A percentile compares a stretch with the other conserved stretches of the same genome.
phyloP scores from a whole-genome alignment of 2,797 vertebrate genomes.

The Coccyzus lansbergi region DNA sequence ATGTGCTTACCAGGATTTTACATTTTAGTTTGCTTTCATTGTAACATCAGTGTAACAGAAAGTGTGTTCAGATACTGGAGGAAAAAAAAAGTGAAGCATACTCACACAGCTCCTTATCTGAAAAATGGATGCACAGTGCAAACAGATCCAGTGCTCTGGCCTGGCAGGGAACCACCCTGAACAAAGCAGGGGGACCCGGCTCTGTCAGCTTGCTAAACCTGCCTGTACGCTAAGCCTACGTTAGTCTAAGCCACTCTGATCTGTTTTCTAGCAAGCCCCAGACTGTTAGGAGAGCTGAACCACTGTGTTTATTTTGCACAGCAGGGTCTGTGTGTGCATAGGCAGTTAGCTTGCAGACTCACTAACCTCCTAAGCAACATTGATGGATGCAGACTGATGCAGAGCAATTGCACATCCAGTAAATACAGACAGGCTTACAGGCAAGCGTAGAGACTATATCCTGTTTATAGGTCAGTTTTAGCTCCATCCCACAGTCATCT shows the following conservation, averaged over 20 bases:
- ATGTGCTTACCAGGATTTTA: not conserved
- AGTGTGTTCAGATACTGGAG: not conserved
- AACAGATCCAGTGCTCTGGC: not conserved
- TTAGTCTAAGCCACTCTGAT: not conserved
- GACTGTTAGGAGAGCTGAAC: not conserved
- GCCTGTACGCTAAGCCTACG: not conserved
- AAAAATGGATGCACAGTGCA: not conserved
- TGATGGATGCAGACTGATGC: not conserved
- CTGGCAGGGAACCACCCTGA: not conserved
- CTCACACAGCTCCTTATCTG: not conserved
- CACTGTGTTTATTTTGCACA: accelerated
- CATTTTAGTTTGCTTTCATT: not conserved
- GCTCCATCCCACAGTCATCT: not conserved
- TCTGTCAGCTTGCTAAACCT: not conserved
- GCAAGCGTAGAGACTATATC: not conserved
- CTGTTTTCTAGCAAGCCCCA: not conserved
- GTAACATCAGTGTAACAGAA: not conserved
- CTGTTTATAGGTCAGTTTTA: not conserved
- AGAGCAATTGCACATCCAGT: not conserved
- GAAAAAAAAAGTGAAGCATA: not conserved
- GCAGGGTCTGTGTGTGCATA: not conserved
- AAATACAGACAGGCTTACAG: not conserved
- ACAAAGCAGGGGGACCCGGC: not conserved
- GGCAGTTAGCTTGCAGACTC: not conserved
- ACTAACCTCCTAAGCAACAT: not conserved